These are phyloP conservation scores for Spialia ferax DNA, from an alignment of 2,888 invertebrate genomes.

Conservation along the genomic window DNA sequence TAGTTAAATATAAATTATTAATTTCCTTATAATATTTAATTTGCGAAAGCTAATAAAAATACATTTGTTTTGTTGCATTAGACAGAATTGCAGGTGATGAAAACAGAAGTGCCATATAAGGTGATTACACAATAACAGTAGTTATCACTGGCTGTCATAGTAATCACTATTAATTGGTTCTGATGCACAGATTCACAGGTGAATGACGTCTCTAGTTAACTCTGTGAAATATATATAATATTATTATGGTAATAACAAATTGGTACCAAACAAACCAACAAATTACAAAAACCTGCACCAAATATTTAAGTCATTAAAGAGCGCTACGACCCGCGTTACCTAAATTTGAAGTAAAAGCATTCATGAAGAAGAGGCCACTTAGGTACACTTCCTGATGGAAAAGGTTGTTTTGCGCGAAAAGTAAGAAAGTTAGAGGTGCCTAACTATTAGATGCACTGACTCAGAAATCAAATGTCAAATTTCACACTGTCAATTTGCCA, in stretches of 20 bases:
- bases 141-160: constrained; percentile 19
- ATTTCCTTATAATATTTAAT: not conserved
- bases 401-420: constrained; percentile 49
- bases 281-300: constrained; percentile 8
- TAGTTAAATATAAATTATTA: not conserved
- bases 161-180: constrained; percentile 16
- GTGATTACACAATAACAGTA: constrained; percentile 34
- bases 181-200: not conserved
- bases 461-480: constrained; percentile 82
- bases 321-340: not conserved
- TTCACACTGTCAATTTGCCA: constrained; percentile 80
- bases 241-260: constrained; percentile 27
- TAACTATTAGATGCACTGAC: constrained; percentile 66
- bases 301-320: not conserved
- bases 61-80: not conserved
- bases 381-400: constrained; percentile 7
- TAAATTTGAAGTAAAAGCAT: not conserved
- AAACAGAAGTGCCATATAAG: constrained; percentile 13
- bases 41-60: not conserved
- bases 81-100: constrained; percentile 8
- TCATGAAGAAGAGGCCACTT: not conserved
- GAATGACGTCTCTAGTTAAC: constrained; percentile 16
- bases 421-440: constrained; percentile 45
- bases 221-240: constrained; percentile 26
- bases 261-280: constrained; percentile 7